A percentile compares a stretch with the other conserved stretches of the same genome.
These are phyloP conservation scores for Pampusana beccarii DNA, from an alignment of 2,113 vertebrate species.

Conservation along the genomic window DNA sequence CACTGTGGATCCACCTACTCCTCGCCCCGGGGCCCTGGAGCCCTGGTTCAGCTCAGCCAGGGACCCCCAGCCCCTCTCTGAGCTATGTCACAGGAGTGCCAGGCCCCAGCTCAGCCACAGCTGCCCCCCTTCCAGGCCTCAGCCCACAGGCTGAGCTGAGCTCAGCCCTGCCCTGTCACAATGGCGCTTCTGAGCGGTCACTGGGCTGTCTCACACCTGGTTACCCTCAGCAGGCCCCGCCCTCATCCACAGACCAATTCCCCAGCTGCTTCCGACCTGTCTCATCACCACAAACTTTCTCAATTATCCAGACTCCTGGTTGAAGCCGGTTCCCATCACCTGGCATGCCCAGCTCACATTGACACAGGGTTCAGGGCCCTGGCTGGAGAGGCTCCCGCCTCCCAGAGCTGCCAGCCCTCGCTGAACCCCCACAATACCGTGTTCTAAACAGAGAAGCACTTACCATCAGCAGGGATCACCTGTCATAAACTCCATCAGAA, in stretches of 20 bases:
- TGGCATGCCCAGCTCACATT: fast-evolving
- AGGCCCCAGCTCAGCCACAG: neutral
- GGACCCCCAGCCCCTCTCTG: too few species aligned
- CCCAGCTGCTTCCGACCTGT: neutral
- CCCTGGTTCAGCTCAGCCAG: neutral
- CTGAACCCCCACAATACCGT: neutral
- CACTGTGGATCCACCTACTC: neutral
- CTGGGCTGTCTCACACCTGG: neutral
- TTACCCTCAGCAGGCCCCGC: neutral
- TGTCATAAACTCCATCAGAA: neutral
- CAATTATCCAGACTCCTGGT: neutral
- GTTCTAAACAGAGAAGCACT: neutral
- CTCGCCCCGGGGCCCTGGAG: neutral
- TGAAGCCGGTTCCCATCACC: neutral
- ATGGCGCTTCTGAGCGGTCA: neutral
- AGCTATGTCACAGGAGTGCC: fast-evolving
- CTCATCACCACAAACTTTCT: neutral
- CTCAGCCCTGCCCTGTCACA: neutral
- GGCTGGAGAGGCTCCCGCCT: neutral
- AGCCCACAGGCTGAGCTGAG: neutral
- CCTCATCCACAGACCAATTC: neutral
- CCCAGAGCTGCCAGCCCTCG: neutral
- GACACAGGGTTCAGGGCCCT: neutral
- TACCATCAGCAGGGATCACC: neutral
- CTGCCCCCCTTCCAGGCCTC: neutral